Evolutionary conservation across 1,140 invertebrate species (phyloP), one percentile per base, ranked within the genome.

Genomic region (Micrasema longulum): DNA sequence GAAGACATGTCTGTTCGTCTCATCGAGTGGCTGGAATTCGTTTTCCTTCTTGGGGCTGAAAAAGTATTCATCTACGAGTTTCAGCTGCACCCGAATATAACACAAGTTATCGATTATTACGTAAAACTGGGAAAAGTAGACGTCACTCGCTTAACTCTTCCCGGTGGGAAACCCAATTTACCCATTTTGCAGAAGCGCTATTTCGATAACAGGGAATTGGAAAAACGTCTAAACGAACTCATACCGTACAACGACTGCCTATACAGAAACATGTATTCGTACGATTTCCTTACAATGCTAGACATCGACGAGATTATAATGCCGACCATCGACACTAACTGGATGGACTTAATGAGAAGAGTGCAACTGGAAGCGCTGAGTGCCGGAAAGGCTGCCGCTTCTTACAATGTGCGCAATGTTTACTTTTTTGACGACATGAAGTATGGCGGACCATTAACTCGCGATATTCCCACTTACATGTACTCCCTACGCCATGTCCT

Each of bases 231-330:
- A 78, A 96, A 97, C 81, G 96, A 98, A 81, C 86, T 98, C 36
- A 96, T 98, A 76, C 96, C 96, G 0, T 98, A 97, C 85, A 98
- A 98, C 82, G 96, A 98, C 80, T 98, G 96, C 78, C 87, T 98
- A 1, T 98, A 98, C 83, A 92, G 95, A 76, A 94, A 97, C 79
- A 89, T 96, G 83, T 96, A 96, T 79, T 86, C 90, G 36, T 97
- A 97, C 80, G 90, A 95, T 55, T 97, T 96, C 83, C 91, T 98
- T 23, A 93, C 93, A 0, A 83, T 98, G 11, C 83, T 97, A 22
- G 96, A 98, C 78, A 94, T 95, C 45, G 96, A 98, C 80, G 96
- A 98, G 81, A 91, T 98, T 43, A 97, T 98, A 70, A 95, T 98
- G 90, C 96, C 96, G 1, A 84, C 96, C n/a, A 87, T 91, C 71